A percentile compares a stretch with the other conserved stretches of the same genome.
Conservation (phyloP, 1,140 invertebrate species). For the Maconellicoccus hirsutus region DNA sequence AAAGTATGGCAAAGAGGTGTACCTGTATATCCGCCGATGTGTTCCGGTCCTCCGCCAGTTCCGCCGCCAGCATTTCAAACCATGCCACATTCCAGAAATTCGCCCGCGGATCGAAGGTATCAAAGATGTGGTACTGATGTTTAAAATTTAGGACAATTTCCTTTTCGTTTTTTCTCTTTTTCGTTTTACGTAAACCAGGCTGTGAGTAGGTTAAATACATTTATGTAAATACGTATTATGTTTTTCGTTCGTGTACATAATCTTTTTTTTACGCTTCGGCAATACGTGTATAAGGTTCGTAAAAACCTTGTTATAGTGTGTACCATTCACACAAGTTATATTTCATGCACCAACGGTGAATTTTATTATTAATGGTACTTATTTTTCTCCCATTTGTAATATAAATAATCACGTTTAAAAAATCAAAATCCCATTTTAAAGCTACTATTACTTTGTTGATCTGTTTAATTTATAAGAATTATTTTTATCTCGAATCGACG, state of each 20-base stretch:
- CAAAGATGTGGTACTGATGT: conserved; percentile 14
- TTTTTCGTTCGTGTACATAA: neutral
- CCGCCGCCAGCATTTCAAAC: conserved; percentile 18
- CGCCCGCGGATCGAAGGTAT: conserved; percentile 5
- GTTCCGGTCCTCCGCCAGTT: conserved; percentile 23
- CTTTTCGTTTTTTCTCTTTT: neutral
- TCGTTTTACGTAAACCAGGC: neutral
- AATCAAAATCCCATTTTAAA: neutral
- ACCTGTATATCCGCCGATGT: conserved; percentile 28
- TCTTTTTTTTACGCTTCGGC: no score
- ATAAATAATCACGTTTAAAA: neutral
- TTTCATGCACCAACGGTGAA: no score
- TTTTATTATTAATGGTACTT: no score
- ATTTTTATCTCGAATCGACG: no score
- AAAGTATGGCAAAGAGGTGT: conserved; percentile 30
- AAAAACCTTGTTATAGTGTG: no score
- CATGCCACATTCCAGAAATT: neutral
- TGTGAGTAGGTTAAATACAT: neutral
- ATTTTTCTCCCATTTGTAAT: neutral
- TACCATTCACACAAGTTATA: no score
- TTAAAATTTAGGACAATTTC: neutral
- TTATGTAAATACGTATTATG: neutral
- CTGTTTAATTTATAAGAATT: neutral
- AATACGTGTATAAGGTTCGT: no score
- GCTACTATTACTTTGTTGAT: neutral